These are phyloP conservation scores for Lordiphosa stackelbergi DNA, from an alignment of 1,140 invertebrate species.

Conservation along the genomic window DNA sequence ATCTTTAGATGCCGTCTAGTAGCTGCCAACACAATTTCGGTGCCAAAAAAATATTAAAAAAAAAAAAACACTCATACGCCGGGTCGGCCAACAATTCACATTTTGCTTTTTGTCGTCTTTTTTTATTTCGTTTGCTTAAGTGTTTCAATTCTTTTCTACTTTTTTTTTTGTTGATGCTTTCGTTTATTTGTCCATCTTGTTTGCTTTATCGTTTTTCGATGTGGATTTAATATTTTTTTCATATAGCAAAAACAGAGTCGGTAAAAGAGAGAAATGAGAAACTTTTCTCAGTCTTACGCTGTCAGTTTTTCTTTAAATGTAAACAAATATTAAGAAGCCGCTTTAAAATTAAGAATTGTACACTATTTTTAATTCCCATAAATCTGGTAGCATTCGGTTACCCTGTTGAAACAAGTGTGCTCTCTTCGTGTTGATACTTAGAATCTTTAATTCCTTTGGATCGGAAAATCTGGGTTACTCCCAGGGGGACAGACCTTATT, in stretches of 20 bases:
- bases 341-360: too few species aligned
- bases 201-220: constrained; percentile 34
- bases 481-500: too few species aligned
- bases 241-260: background rate
- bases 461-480: too few species aligned
- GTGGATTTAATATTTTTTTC: constrained; percentile 47
- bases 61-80: constrained; percentile 50
- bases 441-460: too few species aligned
- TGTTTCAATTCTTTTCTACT: constrained; percentile 41
- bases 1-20: constrained; percentile 16
- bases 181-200: constrained; percentile 22
- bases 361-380: too few species aligned
- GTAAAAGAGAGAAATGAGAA: too few species aligned
- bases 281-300: too few species aligned
- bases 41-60: constrained; percentile 42
- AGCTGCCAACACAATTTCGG: constrained; percentile 19
- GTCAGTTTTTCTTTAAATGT: too few species aligned
- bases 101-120: constrained; percentile 23
- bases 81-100: constrained; percentile 41
- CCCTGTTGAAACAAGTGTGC: too few species aligned
- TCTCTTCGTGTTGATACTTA: too few species aligned
- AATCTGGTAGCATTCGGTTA: too few species aligned
- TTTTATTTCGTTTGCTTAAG: constrained; percentile 61
- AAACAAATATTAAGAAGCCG: too few species aligned
- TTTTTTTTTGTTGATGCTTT: constrained; percentile 28